Percentiles rank a stretch among this genome's conserved stretches.
Conservation (phyloP, 2,797 vertebrate species). For the Tapirus indicus region DNA sequence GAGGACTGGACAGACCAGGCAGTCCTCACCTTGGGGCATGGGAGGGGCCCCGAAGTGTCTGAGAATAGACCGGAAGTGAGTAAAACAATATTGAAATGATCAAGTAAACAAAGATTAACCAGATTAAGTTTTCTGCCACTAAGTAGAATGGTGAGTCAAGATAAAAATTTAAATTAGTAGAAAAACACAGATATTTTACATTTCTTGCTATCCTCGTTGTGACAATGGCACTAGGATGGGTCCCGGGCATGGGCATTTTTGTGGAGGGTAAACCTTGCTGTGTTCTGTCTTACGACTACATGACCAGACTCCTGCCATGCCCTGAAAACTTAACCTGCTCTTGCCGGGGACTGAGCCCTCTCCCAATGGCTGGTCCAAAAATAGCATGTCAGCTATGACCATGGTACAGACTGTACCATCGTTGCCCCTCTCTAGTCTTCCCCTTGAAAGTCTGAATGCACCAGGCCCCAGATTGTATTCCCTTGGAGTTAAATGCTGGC, state of each 20-base stretch:
- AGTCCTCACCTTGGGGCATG: background rate
- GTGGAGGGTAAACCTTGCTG: background rate
- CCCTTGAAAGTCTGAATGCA: background rate
- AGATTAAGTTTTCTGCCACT: background rate
- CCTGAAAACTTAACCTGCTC: background rate
- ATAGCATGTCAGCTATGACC: background rate
- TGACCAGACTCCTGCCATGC: background rate
- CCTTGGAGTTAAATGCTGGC: background rate
- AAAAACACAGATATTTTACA: background rate
- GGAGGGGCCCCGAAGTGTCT: background rate
- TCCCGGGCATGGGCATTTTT: background rate
- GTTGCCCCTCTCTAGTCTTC: background rate
- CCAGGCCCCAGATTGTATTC: background rate
- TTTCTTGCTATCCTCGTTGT: background rate
- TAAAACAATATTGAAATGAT: background rate
- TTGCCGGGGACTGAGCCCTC: background rate
- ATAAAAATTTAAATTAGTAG: background rate
- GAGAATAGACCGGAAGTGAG: background rate
- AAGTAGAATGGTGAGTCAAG: background rate
- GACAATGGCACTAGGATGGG: too few relatives aligned
- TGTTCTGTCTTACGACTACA: background rate
- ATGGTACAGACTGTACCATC: fast-evolving
- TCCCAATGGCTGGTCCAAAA: background rate
- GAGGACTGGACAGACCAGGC: background rate
- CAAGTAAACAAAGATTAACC: background rate